Conservation (phyloP, 2,113 vertebrate genomes). For the Laterallus jamaicensis region DNA sequence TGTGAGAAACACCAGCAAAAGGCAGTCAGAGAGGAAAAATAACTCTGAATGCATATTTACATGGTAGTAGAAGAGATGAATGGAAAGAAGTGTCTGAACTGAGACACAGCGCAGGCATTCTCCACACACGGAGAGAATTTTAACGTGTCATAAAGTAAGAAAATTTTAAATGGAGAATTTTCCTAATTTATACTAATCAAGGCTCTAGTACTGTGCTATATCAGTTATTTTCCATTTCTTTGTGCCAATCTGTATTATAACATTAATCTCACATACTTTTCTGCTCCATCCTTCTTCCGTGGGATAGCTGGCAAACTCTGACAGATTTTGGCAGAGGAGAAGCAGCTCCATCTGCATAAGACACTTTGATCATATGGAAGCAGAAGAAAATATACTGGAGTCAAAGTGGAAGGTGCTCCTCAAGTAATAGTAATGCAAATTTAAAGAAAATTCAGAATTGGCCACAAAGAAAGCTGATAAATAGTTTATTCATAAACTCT, state of each 20-base stretch:
- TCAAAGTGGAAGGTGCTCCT: background rate
- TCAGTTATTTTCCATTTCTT: background rate
- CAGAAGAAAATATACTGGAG: background rate
- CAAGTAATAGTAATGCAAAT: constrained; percentile 33
- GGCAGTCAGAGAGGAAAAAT: background rate
- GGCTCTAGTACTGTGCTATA: background rate
- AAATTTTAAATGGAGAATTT: background rate
- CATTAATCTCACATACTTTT: background rate
- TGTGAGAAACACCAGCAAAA: background rate
- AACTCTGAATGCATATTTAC: background rate
- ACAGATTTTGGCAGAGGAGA: background rate
- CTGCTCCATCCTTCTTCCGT: background rate
- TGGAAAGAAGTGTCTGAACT: constrained; percentile 14
- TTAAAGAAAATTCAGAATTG: constrained; percentile 48
- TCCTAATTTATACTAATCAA: background rate
- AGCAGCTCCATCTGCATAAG: constrained; percentile 2
- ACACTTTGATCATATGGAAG: constrained; percentile 1
- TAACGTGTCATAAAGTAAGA: background rate
- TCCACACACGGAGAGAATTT: background rate
- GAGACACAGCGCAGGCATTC: background rate
- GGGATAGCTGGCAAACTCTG: background rate
- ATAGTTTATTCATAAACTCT: constrained; percentile 61
- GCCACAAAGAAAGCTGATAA: constrained; percentile 26
- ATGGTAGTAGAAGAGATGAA: background rate
- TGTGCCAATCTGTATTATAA: background rate